Evolutionary conservation across 2,797 vertebrate species (phyloP), one percentile per base, ranked within the genome.

Genomic region (Thripadectes ignobilis): DNA sequence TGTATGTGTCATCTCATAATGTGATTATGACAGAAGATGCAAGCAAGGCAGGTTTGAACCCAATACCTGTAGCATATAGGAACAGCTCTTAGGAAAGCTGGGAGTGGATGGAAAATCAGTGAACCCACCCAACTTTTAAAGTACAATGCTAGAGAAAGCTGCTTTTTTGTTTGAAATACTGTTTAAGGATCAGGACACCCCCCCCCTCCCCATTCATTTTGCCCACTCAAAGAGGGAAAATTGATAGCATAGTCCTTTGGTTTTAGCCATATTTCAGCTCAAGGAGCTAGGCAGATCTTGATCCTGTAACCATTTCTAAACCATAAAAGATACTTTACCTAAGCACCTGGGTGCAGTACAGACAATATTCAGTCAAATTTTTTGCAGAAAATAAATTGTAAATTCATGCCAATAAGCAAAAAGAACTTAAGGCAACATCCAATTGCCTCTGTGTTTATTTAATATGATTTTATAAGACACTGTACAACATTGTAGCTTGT

Each of bases 31-130:
- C 55, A 88, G 48, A 88, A 81, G 58, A 59, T 81, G 66, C 82
- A 94, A 91, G 71, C 51, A 81, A 94, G 84, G 67, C 76, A 81
- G 36, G 39, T 88, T 85, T 91, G 58, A 93, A 84, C 27, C 41
- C 6, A 2, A 4, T 74, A 79, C 65, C 49, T 92, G 41, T 32
- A 80, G 65, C 12, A 36, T 75, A 48, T 26, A 72, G 85, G 32
- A 22, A 61, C 15, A 88, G 55, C 32, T 91, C 55, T 76, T 79
- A 46, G 24, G 41, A 54, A 86, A 88, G 51, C 13, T 84, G 29
- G 16, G 51, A 89, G 63, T 12, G 58, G 51, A 77, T 46, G 41
- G 45, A 83, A 92, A 89, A 52, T 30, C 57, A 41, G 48, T 39
- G 49, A 89, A 71, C 27, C 3, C 43, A 61, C 38, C 30, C n/a